Evolutionary conservation across 2,113 vertebrate genomes (phyloP).

Genomic region (Craseonycteris thonglongyai): DNA sequence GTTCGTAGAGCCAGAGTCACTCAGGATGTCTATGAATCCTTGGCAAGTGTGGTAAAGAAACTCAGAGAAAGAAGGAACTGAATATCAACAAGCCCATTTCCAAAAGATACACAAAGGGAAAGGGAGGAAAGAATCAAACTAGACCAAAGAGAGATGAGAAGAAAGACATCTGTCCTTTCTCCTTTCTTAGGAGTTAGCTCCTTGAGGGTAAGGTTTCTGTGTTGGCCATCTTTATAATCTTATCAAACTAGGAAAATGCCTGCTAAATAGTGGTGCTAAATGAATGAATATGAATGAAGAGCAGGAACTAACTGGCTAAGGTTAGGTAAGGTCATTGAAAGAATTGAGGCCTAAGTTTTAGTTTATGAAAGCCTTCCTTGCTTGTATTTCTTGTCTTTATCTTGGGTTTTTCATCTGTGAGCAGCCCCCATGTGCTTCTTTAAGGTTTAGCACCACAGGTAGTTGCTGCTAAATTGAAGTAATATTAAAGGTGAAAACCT

Average conservation of each 20-base stretch:
- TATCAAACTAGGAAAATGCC: background rate
- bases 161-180: background rate
- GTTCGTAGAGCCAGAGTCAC: background rate
- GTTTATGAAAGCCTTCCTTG: background rate
- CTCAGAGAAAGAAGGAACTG: background rate
- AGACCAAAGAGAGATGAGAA: background rate
- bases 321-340: background rate
- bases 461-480: background rate
- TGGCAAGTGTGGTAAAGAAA: background rate
- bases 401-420: background rate
- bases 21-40: background rate
- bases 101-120: background rate
- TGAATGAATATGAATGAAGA: background rate
- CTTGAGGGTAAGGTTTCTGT: background rate
- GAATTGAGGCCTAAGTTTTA: background rate
- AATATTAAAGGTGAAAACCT: background rate
- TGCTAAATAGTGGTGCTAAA: background rate
- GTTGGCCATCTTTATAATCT: background rate
- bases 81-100: background rate
- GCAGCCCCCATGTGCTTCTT: background rate
- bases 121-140: background rate
- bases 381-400: background rate
- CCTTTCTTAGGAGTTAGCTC: background rate
- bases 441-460: background rate
- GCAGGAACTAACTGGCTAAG: background rate